Conservation (phyloP, 2,113 vertebrate genomes). For the Vidua macroura region DNA sequence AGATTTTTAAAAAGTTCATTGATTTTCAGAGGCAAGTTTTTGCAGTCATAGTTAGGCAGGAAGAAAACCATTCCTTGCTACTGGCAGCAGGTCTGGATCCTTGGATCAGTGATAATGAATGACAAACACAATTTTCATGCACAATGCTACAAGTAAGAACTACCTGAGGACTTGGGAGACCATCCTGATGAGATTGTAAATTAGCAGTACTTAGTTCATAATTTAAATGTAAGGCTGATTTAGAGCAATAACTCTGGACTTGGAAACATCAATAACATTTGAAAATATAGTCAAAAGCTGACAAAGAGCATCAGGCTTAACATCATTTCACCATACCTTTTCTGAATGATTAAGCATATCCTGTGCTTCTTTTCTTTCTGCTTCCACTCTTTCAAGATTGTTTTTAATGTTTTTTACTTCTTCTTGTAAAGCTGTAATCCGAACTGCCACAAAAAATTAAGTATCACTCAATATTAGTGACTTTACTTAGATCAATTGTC, state of each 20-base stretch:
- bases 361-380: constrained; percentile 90
- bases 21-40: neutral
- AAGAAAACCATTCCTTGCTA: neutral
- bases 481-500: neutral
- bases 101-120: neutral
- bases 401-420: constrained; percentile 90
- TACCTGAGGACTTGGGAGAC: neutral
- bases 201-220: neutral
- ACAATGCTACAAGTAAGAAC: neutral
- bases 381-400: constrained; percentile 87
- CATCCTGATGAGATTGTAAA: neutral
- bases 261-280: neutral
- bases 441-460: constrained; percentile 73
- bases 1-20: neutral
- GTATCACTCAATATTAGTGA: neutral
- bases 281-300: neutral
- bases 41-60: neutral
- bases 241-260: neutral
- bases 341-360: constrained; percentile 92
- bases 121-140: neutral
- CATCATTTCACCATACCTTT: constrained; percentile 78
- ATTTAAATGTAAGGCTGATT: neutral
- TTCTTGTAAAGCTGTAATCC: constrained; percentile 89
- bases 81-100: neutral
- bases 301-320: neutral